A percentile compares a stretch with the other conserved stretches of the same genome.
These are phyloP conservation scores for Suncus etruscus DNA, from an alignment of 2,113 vertebrate species.

Conservation along the genomic window DNA sequence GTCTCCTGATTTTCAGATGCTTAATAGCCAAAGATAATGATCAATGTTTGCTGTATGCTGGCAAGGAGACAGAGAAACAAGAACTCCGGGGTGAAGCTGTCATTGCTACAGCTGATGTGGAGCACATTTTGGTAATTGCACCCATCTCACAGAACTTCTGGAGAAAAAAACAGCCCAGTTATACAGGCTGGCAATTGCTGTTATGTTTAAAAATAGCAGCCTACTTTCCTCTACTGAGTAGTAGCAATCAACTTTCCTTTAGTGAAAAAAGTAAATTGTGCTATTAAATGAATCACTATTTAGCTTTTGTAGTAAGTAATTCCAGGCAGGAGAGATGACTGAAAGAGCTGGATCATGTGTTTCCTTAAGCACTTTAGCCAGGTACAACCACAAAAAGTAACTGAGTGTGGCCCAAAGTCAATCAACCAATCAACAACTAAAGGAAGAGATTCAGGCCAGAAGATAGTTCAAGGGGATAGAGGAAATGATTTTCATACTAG, in stretches of 20 bases:
- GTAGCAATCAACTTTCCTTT: background rate
- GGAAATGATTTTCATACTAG: too few relatives aligned
- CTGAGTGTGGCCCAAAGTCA: too few relatives aligned
- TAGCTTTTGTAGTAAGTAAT: background rate
- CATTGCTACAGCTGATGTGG: background rate
- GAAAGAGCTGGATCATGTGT: too few relatives aligned
- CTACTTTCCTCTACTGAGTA: background rate
- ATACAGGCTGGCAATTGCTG: background rate
- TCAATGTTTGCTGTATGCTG: background rate
- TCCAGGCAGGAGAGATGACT: background rate
- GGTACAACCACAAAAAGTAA: too few relatives aligned
- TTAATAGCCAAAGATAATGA: background rate
- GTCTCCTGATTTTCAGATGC: background rate
- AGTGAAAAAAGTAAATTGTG: conserved; percentile 15
- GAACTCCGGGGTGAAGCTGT: background rate
- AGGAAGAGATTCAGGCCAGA: too few relatives aligned
- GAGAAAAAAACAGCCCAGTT: conserved; percentile 28
- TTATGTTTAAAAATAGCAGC: conserved; percentile 22
- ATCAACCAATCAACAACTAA: too few relatives aligned
- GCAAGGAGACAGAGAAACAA: background rate
- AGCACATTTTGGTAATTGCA: conserved; percentile 20
- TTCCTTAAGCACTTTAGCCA: too few relatives aligned
- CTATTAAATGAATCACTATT: conserved; percentile 17
- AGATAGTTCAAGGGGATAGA: too few relatives aligned
- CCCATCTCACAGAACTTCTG: background rate